Evolutionary conservation across 2,113 vertebrate species (phyloP).

Genomic region (Oncorhynchus keta): DNA sequence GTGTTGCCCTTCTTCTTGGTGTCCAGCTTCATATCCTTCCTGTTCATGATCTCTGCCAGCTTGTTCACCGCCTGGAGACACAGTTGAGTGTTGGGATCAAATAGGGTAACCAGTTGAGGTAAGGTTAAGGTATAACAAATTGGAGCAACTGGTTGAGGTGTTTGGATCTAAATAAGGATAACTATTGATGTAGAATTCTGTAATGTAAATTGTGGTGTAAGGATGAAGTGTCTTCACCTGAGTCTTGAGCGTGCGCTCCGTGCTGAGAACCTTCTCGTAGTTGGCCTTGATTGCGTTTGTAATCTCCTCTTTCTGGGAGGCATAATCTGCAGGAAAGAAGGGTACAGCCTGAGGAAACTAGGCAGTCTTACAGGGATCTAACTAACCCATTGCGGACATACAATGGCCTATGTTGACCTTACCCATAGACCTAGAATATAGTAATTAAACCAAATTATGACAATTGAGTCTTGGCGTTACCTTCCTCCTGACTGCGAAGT

Average conservation of each 20-base stretch:
- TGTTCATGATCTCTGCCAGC: constrained; percentile 98
- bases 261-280: constrained; percentile 89
- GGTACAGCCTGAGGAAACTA: constrained; percentile 17
- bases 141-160: too few species aligned
- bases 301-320: constrained; percentile 82
- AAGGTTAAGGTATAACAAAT: background rate
- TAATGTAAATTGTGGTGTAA: too few species aligned
- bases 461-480: constrained; percentile 61
- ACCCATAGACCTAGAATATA: too few species aligned
- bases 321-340: constrained; percentile 74
- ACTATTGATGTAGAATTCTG: too few species aligned
- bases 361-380: background rate
- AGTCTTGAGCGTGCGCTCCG: constrained; percentile 92
- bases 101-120: too few species aligned
- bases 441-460: too few species aligned
- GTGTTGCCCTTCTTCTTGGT: constrained; percentile 92
- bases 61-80: constrained; percentile 91
- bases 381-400: background rate
- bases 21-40: constrained; percentile 98
- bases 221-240: constrained; percentile 77
- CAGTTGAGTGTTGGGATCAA: too few species aligned
- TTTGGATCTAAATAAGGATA: too few species aligned
- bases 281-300: constrained; percentile 78
- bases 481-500: constrained; percentile 79
- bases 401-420: too few species aligned